Percentiles rank a stretch among this genome's conserved stretches.
Evolutionary conservation across 1,140 invertebrate genomes (phyloP).

Genomic region (Lepeophtheirus salmonis): DNA sequence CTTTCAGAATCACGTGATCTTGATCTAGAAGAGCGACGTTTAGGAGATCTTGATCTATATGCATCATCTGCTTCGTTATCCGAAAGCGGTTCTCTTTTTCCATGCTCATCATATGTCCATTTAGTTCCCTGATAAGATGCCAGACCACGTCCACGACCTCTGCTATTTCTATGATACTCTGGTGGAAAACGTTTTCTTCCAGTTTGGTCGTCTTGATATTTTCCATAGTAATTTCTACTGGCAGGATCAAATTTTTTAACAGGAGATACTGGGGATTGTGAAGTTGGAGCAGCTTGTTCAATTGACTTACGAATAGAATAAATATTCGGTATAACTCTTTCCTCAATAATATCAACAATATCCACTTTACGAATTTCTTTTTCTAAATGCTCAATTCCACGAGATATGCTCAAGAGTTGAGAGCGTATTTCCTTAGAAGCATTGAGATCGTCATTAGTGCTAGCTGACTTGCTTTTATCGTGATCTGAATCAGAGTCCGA

Average conservation of each 20-base stretch:
- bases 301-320: not conserved
- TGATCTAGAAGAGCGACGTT: no score
- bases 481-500: not conserved
- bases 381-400: not conserved
- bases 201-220: not conserved
- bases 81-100: not conserved
- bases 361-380: slow-evolving; percentile 5
- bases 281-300: not conserved
- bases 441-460: not conserved
- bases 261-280: not conserved
- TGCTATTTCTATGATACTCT: no score
- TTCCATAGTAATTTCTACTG: not conserved
- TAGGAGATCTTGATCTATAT: no score
- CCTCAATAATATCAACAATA: not conserved
- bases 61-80: not conserved
- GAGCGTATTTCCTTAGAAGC: not conserved
- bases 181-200: not conserved
- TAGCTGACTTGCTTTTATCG: not conserved
- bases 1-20: no score
- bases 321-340: slow-evolving; percentile 4
- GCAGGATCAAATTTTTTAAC: not conserved
- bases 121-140: not conserved
- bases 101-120: slow-evolving; percentile 2
- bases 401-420: not conserved
- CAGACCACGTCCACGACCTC: no score